Evolutionary conservation across 2,113 vertebrate species (phyloP).

Genomic region (Pelecanoides urinatrix): DNA sequence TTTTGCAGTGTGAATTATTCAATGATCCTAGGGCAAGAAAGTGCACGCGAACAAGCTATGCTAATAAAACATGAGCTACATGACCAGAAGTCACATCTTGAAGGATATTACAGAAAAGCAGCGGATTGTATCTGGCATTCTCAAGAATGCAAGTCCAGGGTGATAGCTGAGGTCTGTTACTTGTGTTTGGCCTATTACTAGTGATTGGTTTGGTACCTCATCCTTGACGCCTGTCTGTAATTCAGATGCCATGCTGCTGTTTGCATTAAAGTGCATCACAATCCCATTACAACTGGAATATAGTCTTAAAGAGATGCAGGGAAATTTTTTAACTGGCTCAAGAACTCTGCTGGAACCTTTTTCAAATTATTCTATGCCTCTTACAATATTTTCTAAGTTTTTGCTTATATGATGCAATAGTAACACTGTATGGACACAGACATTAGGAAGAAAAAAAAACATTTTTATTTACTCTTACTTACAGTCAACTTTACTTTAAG

Average conservation of each 20-base stretch:
- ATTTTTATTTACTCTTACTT: not conserved
- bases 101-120: not conserved
- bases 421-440: not conserved
- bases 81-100: not conserved
- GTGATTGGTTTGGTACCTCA: not conserved
- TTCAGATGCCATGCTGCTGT: not conserved
- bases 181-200: not conserved
- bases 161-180: not conserved
- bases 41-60: accelerated
- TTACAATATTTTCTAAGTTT: not conserved
- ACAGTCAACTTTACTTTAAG: not conserved
- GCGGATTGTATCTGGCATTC: not conserved
- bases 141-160: not conserved
- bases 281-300: not conserved
- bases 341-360: not conserved
- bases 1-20: not conserved
- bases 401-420: not conserved
- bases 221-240: not conserved
- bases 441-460: not conserved
- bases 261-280: not conserved
- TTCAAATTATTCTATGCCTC: not conserved
- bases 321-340: not conserved
- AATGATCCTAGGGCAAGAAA: not conserved
- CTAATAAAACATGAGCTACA: not conserved
- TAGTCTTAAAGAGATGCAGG: not conserved